These are phyloP conservation scores for Seira musarum DNA, from an alignment of 2,888 invertebrate genomes.

Conservation along the genomic window DNA sequence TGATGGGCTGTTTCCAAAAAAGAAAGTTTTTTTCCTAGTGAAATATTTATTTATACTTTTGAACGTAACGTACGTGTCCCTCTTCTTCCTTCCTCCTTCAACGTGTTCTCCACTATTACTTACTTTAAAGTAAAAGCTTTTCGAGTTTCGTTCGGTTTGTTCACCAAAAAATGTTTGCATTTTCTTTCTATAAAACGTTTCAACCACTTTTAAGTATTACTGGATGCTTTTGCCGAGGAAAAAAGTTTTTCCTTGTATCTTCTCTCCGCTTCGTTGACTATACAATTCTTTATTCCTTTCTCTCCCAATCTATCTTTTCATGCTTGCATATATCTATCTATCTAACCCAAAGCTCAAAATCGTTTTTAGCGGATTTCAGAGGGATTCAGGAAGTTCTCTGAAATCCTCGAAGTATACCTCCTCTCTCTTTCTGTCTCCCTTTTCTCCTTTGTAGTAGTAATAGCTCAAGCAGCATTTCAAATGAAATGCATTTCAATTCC, in stretches of 20 bases:
- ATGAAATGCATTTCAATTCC: constrained; percentile 64
- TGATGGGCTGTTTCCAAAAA: neutral
- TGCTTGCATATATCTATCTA: constrained; percentile 17
- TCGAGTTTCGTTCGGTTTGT: constrained; percentile 1
- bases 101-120: neutral
- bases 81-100: constrained; percentile 34
- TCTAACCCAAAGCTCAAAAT: constrained; percentile 43
- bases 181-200: constrained; percentile 24
- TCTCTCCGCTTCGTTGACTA: constrained; percentile 13
- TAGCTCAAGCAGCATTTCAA: constrained; percentile 59
- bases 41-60: constrained; percentile 56
- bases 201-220: constrained; percentile 46
- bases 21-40: constrained; percentile 47
- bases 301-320: constrained; percentile 54
- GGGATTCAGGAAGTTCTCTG: constrained; percentile 57
- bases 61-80: constrained; percentile 26
- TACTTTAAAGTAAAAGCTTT: constrained; percentile 22
- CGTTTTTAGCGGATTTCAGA: constrained; percentile 60
- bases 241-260: constrained; percentile 11
- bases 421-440: neutral
- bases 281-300: constrained; percentile 18
- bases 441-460: constrained; percentile 23
- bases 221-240: constrained; percentile 9
- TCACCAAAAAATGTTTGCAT: constrained; percentile 35
- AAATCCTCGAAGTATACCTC: constrained; percentile 16